Base-by-base conservation (phyloP, 2,888 invertebrate genomes). In the Metalampra italica region DNA sequence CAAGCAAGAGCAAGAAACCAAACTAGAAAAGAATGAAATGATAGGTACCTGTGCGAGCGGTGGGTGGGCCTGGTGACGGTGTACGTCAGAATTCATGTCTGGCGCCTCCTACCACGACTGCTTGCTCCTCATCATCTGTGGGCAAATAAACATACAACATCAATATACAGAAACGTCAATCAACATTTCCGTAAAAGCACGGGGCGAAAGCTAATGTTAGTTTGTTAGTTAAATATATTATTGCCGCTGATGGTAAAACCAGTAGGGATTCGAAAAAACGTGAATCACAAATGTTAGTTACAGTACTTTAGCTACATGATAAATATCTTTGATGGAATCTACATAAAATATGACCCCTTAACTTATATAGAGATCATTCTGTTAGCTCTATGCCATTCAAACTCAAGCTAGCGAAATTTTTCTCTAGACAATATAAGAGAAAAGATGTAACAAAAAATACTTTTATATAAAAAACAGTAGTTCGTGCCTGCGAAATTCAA, bases 11-110 rank as follows among this genome's bases (percentile, higher is more conserved):
- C n/a, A n/a, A n/a, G 22, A 5, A 22, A 22, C 5, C 22, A 22
- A 22, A 40, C 15, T 3, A 22, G 8, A 22, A 9, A 22, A 22
- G 15, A 4, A n/a, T n/a, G n/a, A 22, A n/a, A 9, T 9, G 7
- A n/a, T 7, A n/a, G n/a, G n/a, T 82, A 89, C 89, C 87, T 89
- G 89, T 64, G 83, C 82, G 56, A 89, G 78, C 71, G 89, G 87
- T 78, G 87, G 85, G 75, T 89, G 89, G 70, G 89, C 87, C 80
- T 88, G 89, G 64, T 89, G 89, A 63, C 89, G 87, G 57, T 89
- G 89, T 63, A 89, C 82, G 84, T 89, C 89, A 70, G 89, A 89
- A 82, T 89, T 89, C 89, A 89, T 89, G 67, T 77, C 86, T 78
- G 68, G 74, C 76, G 68, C 58, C 73, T 75, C 75, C 82, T 77